phyloP scores from a whole-genome alignment of 1,140 invertebrate genomes.

The Temnothorax curvispinosus region DNA sequence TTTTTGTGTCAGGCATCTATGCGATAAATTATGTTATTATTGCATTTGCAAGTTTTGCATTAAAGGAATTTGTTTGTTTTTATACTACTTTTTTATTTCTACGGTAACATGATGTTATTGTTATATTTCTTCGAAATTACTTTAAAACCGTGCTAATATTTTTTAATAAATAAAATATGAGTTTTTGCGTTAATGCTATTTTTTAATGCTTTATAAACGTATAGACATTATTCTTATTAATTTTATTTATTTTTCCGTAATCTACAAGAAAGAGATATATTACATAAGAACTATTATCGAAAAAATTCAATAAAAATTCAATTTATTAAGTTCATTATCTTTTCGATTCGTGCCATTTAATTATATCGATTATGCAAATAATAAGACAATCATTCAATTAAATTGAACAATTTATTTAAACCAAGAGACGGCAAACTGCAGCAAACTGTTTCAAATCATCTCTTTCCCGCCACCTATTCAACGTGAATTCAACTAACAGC shows the following conservation, averaged over 20 bases:
- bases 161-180: neutral
- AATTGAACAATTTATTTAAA: neutral
- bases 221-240: neutral
- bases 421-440: neutral
- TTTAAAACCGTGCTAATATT: neutral
- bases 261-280: neutral
- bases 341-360: neutral
- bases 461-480: conserved; percentile 42
- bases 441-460: neutral
- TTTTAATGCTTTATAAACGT: neutral
- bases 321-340: neutral
- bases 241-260: neutral
- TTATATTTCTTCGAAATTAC: neutral
- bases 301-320: neutral
- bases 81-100: neutral
- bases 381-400: neutral
- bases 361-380: neutral
- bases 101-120: neutral
- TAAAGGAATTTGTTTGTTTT: neutral
- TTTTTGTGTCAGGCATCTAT: neutral
- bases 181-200: neutral
- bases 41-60: neutral
- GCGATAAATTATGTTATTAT: neutral
- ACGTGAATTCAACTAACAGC: neutral
- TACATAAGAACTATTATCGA: neutral